Conservation (phyloP, 2,797 vertebrate genomes). For the Smutsia gigantea region DNA sequence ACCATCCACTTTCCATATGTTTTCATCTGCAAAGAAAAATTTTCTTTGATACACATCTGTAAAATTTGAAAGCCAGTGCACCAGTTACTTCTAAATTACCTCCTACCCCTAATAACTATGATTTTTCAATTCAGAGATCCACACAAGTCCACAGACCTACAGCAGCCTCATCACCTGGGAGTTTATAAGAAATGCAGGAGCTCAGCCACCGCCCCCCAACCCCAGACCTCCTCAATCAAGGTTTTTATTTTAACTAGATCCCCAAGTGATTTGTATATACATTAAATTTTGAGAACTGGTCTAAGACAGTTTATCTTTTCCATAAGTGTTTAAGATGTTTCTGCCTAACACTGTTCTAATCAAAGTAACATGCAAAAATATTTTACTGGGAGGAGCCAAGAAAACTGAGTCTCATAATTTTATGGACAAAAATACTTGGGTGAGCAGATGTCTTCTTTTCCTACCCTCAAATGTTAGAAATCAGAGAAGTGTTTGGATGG, state of each 20-base stretch:
- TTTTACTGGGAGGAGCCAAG: not conserved
- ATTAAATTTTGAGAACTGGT: not conserved
- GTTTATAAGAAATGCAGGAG: not conserved
- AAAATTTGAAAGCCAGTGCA: not conserved
- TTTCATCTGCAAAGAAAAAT: slow-evolving; percentile 17
- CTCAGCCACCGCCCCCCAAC: not conserved
- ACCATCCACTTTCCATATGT: not conserved
- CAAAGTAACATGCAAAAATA: not conserved
- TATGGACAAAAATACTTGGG: not conserved
- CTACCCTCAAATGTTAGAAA: not conserved
- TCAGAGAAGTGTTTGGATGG: not conserved
- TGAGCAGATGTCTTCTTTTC: not conserved
- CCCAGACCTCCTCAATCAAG: not conserved
- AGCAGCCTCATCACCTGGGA: not conserved
- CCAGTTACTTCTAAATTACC: not conserved
- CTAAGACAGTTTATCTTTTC: not conserved
- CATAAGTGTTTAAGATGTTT: not conserved
- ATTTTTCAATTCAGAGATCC: not conserved
- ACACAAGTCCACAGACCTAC: not conserved
- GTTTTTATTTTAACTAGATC: not conserved
- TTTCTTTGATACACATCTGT: not conserved
- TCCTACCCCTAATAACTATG: not conserved
- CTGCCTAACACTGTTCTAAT: not conserved
- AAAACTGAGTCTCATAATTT: slow-evolving; percentile 25
- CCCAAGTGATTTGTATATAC: not conserved